Evolutionary conservation across 2,888 invertebrate species (phyloP), one percentile per base, ranked within the genome.

Genomic region (Allophyes oxyacanthae): DNA sequence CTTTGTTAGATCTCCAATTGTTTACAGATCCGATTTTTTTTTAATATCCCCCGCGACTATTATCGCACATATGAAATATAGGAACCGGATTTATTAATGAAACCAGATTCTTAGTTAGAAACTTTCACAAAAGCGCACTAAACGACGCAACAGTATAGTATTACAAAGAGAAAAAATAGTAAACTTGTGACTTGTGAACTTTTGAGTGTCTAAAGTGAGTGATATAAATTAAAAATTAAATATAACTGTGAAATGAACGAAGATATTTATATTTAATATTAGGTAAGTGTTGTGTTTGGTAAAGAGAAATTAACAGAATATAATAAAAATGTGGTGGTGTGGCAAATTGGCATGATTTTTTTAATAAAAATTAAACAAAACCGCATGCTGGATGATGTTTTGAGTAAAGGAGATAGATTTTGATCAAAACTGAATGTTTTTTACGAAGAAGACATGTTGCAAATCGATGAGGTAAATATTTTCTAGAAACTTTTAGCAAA

Each of bases 1-100:
- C 92, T 92, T 93, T 94, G 94, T 94, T 91, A 86, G 88, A 84
- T 83, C 83, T 85, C 72, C 88, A 85, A 92, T 93, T 94, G 93
- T 94, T 92, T 92, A 90, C 86, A 81, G 83, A 87, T 82, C 72
- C 81, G 76, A 87, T 91, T 92, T 88, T 91, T 34, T 92, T 90
- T 86, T 83, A 70, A 79, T 80, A 82, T 72, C 72, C 76, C 66
- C 43, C 82, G 84, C 79, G 78, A 72, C 81, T 81, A 79, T 79
- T 81, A 81, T 80, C 49, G 59, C 58, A 28, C 58, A 48, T 55
- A 74, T 34, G 72, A 65, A 66, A 63, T 63, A 77, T 75, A 73
- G 69, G 65, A 82, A 83, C 79, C 80, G 78, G 80, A 79, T 77
- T 77, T 66, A 36, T 64, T 48, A 43, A 73, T 71, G 71, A 79